Conservation (phyloP, 92 coral and sea anemone genomes). For the Porites rus region DNA sequence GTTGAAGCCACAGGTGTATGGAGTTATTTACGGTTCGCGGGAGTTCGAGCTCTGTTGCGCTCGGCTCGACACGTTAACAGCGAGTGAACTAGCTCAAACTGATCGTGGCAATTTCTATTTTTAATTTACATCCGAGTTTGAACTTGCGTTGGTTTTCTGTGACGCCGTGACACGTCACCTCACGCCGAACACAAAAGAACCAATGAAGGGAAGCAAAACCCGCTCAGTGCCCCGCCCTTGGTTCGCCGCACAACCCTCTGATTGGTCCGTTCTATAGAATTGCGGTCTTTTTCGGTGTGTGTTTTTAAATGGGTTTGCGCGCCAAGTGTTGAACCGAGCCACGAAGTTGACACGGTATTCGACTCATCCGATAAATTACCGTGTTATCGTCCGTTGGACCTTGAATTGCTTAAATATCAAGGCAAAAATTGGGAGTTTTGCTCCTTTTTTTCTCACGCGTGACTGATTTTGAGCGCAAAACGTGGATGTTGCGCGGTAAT, state of each 20-base stretch:
- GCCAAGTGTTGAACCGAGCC: constrained; percentile 77
- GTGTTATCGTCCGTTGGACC: constrained; percentile 37
- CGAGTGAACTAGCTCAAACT: constrained; percentile 46
- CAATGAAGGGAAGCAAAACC: constrained; percentile 77
- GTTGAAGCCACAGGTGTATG: constrained; percentile 28
- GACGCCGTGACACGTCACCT: constrained; percentile 98
- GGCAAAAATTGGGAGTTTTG: not conserved
- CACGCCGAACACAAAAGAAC: constrained; percentile 63
- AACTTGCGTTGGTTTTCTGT: constrained; percentile 91
- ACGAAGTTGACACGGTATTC: constrained; percentile 67
- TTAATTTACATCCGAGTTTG: constrained; percentile 75
- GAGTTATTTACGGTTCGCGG: constrained; percentile 27
- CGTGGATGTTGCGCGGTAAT: constrained; percentile 35
- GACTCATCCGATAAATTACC: constrained; percentile 34
- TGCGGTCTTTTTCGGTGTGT: constrained; percentile 75
- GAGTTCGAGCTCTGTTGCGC: constrained; percentile 43
- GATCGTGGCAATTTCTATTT: constrained; percentile 92
- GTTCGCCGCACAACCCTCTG: constrained; percentile 26
- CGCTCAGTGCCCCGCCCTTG: constrained; percentile 80
- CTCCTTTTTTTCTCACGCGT: not conserved
- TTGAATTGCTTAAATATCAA: constrained; percentile 31
- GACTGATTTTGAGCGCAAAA: constrained; percentile 23
- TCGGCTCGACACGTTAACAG: constrained; percentile 57
- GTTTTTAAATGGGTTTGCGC: constrained; percentile 77
- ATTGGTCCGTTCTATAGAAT: constrained; percentile 65